phyloP scores from a whole-genome alignment of 2,113 vertebrate species.

The pig (Sus scrofa) region T2T-Sscrofa CM000817.6:143246501-143247000 shows the following conservation, averaged over 20 bases:
- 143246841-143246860: background rate
- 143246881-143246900: background rate
- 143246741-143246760: no score
- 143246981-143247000: background rate
- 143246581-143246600: no score
- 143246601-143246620: no score
- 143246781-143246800: no score
- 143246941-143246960: background rate
- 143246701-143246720: no score
- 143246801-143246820: background rate
- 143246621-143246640: no score
- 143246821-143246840: background rate
- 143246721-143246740: no score
- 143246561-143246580: no score
- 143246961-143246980: constrained; percentile 20
- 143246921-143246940: background rate
- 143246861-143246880: background rate
- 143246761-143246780: no score
- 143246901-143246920: background rate
- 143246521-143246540: background rate
- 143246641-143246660: no score
- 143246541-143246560: background rate
- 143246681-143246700: no score
- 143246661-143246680: no score
- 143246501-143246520: background rate